Evolutionary conservation across 2,888 invertebrate genomes (phyloP), one percentile per base, ranked within the genome.

Genomic region (Hetaerina titia): DNA sequence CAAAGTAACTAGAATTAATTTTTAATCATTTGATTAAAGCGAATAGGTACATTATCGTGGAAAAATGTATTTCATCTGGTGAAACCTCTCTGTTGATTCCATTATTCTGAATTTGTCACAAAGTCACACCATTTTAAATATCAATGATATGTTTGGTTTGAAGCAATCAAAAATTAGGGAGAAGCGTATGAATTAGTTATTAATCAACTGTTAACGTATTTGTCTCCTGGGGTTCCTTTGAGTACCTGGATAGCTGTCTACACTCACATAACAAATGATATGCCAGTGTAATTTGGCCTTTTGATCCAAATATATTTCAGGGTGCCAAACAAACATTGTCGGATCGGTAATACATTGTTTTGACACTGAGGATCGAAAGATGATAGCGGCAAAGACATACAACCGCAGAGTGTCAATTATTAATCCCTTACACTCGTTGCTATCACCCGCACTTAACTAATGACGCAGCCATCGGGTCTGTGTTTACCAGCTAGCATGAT

Each of bases 341-440:
- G 17, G 64, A 22, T 31, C 11, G 22, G 89, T 17, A 90, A 63
- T 63, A 58, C 90, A 90, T 90, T 90, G 90, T 90, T 64, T 13
- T 19, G 64, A 22, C n/a, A n/a, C 31, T 15, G 31, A 69, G 17
- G 64, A 45, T 90, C 64, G 90, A 64, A 64, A 64, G 90, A 64
- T 90, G 90, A 90, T 90, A 90, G 63, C 64, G 45, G 31, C 22
- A 64, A 64, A 45, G 64, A 64, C 90, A 45, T 90, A 64, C 90
- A 56, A 64, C 90, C 90, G 63, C 90, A 90, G 64, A 63, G 90
- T 90, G 64, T 90, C 90, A 90, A 90, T 90, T 90, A 90, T 90
- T 90, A 90, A 90, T 90, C 90, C 90, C 90, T 69, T 64, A 90
- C 90, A 64, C 64, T 90, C 90, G 64, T 90, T 64, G 90, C 90